Percentiles rank a stretch among this genome's conserved stretches.
Conservation (phyloP, 2,797 vertebrate genomes). For the Rhabdomys pumilio region DNA sequence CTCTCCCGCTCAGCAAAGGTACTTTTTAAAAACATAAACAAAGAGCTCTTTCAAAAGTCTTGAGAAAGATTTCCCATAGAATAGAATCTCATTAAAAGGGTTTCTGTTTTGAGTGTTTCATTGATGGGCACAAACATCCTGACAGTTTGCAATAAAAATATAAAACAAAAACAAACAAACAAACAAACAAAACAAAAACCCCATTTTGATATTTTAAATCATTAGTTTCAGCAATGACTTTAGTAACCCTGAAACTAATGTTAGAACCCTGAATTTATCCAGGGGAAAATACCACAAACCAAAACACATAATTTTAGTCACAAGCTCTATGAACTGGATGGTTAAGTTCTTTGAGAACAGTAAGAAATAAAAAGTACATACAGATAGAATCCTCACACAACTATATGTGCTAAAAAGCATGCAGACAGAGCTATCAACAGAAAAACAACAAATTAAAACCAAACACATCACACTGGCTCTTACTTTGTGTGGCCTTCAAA, state of each 20-base stretch:
- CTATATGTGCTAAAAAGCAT: neutral
- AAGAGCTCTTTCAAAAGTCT: slow-evolving; percentile 44
- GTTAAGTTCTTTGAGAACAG: neutral
- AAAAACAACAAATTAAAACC: slow-evolving; percentile 9
- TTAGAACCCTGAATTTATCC: slow-evolving; percentile 25
- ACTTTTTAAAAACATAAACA: slow-evolving; percentile 51
- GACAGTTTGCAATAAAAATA: neutral
- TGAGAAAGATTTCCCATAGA: slow-evolving; percentile 42
- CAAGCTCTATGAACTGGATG: neutral
- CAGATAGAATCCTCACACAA: neutral
- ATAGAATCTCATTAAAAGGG: slow-evolving; percentile 28
- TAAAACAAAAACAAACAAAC: slow-evolving; percentile 9
- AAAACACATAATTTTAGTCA: slow-evolving; percentile 9
- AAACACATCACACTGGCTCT: slow-evolving; percentile 76
- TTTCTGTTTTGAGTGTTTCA: slow-evolving; percentile 60
- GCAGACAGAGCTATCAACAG: neutral
- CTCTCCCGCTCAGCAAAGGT: neutral
- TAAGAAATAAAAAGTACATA: slow-evolving; percentile 28
- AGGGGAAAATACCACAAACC: slow-evolving; percentile 14
- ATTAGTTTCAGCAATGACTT: slow-evolving; percentile 40
- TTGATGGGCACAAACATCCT: neutral
- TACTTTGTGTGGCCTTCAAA: slow-evolving; percentile 96
- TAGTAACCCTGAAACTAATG: slow-evolving; percentile 60
- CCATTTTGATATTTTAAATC: slow-evolving; percentile 28
- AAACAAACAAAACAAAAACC: neutral